Base-by-base conservation (phyloP, 2,888 invertebrate species). In the Hydropsyche betteni region DNA sequence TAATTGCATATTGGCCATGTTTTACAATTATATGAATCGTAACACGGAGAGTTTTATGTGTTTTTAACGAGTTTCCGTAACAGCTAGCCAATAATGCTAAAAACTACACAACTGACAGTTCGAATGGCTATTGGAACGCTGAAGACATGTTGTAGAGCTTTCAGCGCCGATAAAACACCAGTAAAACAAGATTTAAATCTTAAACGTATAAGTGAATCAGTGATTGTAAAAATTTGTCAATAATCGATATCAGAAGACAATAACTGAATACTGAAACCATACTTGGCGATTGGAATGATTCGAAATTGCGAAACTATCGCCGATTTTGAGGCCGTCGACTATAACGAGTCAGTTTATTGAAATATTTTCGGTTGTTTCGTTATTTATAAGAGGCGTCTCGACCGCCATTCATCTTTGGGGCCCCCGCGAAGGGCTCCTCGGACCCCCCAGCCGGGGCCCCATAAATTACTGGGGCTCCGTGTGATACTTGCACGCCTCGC, bases 391-490 rank as follows among this genome's bases (percentile, higher is more conserved):
- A 58, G 72, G 55, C 72, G 72, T 72, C 72, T 72, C 55, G 72
- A 72, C 72, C 72, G 72, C 72, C 72, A 72, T 72, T 72, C 55
- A 72, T 72, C 72, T 55, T 55, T 36, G 33, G 72, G 72, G 72
- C 64, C 64, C 64, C 64, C 64, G 58, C 52, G 55, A 72, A 38
- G 72, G 72, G 72, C 61, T 33, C 55, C 12, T 55, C 16, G 50
- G 72, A 58, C 72, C 72, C 72, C 72, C 72, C 72, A 72, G 55
- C 14, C 53, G n/a, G 38, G 8, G 5, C 12, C 14, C 38, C 34
- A 72, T 72, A 72, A 72, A 72, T 72, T 34, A 72, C 4, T 33
- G 24, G 44, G 16, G 44, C 51, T 70, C 70, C 70, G 51, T 53
- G 70, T 53, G 70, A 70, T 70, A 70, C 51, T 70, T 52, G 51